Conservation (phyloP, 2,113 vertebrate genomes). For the Monopterus albus region DNA sequence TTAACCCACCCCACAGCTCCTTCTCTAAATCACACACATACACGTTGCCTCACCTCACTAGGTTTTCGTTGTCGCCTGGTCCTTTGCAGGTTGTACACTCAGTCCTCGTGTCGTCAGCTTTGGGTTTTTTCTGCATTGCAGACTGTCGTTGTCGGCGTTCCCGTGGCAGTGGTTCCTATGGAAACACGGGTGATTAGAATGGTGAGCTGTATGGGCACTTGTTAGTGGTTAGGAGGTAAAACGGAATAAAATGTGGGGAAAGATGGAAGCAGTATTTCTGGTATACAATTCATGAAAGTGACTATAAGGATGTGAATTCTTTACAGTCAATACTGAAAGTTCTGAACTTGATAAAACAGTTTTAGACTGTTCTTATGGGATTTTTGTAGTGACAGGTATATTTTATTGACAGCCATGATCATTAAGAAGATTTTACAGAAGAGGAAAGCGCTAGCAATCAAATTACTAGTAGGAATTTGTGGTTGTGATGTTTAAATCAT, state of each 20-base stretch:
- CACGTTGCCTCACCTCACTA: conserved; percentile 88
- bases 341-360: background rate
- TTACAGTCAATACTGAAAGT: background rate
- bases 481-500: too few relatives aligned
- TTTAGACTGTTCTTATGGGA: too few relatives aligned
- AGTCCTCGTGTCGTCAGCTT: conserved; percentile 93
- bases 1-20: conserved; percentile 6
- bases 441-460: too few relatives aligned
- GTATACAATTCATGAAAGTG: background rate
- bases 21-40: conserved; percentile 5
- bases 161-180: conserved; percentile 91
- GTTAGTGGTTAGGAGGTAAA: background rate
- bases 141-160: conserved; percentile 93
- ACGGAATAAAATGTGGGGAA: conserved; percentile 8
- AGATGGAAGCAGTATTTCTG: background rate
- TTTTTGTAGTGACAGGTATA: too few relatives aligned
- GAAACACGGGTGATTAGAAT: conserved; percentile 73
- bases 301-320: background rate
- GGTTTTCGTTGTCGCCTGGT: conserved; percentile 96
- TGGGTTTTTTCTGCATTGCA: conserved; percentile 93
- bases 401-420: too few relatives aligned
- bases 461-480: too few relatives aligned
- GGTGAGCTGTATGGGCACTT: conserved; percentile 5
- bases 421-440: too few relatives aligned
- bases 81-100: conserved; percentile 95